Base-by-base conservation (phyloP, 2,888 invertebrate species). In the Drosophila buzzatii region DNA sequence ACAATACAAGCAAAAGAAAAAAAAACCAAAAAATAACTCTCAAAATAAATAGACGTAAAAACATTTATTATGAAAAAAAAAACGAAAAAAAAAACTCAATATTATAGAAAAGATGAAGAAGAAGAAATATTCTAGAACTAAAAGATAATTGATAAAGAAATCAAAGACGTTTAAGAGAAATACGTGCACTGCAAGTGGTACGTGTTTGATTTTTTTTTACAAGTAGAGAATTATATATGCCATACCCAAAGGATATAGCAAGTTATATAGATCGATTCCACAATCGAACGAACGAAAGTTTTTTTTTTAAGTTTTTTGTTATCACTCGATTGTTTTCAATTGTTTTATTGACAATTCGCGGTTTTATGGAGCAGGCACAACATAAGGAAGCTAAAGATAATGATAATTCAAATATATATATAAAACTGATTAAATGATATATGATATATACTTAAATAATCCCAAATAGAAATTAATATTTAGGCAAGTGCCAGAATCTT, bases 271-370 rank as follows among this genome's bases (percentile, higher is more conserved):
- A 63, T 71, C 73, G 71, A 27, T 53, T 57, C 49, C 45, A 14
- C n/a, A 51, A 53, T 37, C 35, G 37, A 37, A 52, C 51, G 51
- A 65, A 58, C 49, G 27, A 51, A 52, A 10, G 42, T 14, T 69
- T 69, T 68, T 27, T 27, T 27, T 4, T 74, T 66, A 81, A 76
- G 64, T 82, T 85, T 79, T 67, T 64, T 73, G 80, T 80, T 79
- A 59, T 72, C 59, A 69, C 64, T 72, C 72, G 59, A 76, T 79
- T 79, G 79, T 66, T 76, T 85, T 61, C 66, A 70, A 85, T 85
- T 85, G 89, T 85, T 85, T 85, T 86, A 85, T 85, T 83, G 84
- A 85, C 84, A 88, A 88, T 85, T 88, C 72, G 60, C 72, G 60
- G 59, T 79, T 82, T 61, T 58, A 41, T 12, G 39, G 23, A 49